Evolutionary conservation across 1,140 invertebrate genomes (phyloP), one percentile per base, ranked within the genome.

Genomic region (Homalodisca vitripennis): DNA sequence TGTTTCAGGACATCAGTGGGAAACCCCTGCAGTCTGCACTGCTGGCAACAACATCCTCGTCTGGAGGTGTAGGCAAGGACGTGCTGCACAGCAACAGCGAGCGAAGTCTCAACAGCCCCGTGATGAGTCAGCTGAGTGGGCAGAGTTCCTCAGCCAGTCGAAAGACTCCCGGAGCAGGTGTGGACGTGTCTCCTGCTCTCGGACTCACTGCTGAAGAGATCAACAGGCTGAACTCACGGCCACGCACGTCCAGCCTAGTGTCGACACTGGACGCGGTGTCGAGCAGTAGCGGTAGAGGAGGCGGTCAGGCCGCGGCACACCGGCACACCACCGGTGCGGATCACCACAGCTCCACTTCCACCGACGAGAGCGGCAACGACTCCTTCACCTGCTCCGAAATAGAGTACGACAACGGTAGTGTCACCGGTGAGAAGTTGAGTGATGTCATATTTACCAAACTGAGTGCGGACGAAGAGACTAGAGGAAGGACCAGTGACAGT

Each of bases 351-450:
- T 92, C 91, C 0, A 94, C 93, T 2, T 94, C 93, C 1, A 95
- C 94, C 3, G 94, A 97, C 76, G 95, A 97, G 78, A 95, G 93
- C 78, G 94, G 93, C 2, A 97, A 98, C 80, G 96, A 98, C 77
- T 97, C 95, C 71, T 98, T 98, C 81, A 98, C 95, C 0, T 98
- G 95, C 80, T 98, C 95, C 0, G 95, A 98, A 82, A 98, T 98
- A 77, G 96, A 98, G 79, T 97, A 97, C 78, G 95, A 98, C 75
- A 92, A 94, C 75, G 90, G 91, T 71, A 93, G 91, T 72, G 81
- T 93, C 24, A 89, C 85, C 20, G 89, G 89, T 10, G 89, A 95
- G 76, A 93, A 94, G 73, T 79, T 84, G 64, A 81, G 84, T 65
- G 85, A 85, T 70, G 84, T 87, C 73, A 84, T 87, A 57, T 92